Conservation (phyloP, 2,113 vertebrate species). For the Calypte anna region DNA sequence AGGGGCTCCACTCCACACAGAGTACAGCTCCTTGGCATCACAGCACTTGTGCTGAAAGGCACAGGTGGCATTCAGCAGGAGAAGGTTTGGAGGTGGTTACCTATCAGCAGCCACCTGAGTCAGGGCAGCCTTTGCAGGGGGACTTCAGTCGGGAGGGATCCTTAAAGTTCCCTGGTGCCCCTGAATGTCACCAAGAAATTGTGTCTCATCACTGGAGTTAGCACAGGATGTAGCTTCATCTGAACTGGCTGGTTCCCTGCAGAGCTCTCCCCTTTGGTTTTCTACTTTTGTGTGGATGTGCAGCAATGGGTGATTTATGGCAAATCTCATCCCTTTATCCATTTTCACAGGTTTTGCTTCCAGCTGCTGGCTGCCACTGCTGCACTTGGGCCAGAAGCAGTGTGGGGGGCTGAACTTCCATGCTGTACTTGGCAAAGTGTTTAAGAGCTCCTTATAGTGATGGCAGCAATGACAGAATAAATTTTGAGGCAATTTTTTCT, state of each 20-base stretch:
- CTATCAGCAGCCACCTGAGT: background rate
- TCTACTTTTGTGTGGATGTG: background rate
- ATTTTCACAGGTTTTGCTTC: background rate
- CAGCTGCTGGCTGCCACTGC: background rate
- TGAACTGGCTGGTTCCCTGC: background rate
- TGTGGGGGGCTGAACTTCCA: background rate
- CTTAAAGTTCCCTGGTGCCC: background rate
- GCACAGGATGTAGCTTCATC: background rate
- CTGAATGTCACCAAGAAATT: background rate
- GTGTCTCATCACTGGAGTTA: background rate
- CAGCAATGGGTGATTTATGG: background rate
- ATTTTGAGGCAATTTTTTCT: background rate
- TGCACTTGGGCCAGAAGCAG: background rate
- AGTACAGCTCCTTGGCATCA: accelerated
- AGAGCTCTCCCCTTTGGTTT: background rate
- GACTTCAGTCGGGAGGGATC: background rate
- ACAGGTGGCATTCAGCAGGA: background rate
- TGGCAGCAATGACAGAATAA: background rate
- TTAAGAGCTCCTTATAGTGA: background rate
- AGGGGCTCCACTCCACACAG: background rate
- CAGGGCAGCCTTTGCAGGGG: background rate
- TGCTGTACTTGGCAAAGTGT: background rate
- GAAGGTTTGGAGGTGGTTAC: background rate
- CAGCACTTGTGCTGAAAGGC: background rate
- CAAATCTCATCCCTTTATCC: background rate